phyloP scores from a whole-genome alignment of 2,113 vertebrate species.

The Crotophaga sulcirostris region DNA sequence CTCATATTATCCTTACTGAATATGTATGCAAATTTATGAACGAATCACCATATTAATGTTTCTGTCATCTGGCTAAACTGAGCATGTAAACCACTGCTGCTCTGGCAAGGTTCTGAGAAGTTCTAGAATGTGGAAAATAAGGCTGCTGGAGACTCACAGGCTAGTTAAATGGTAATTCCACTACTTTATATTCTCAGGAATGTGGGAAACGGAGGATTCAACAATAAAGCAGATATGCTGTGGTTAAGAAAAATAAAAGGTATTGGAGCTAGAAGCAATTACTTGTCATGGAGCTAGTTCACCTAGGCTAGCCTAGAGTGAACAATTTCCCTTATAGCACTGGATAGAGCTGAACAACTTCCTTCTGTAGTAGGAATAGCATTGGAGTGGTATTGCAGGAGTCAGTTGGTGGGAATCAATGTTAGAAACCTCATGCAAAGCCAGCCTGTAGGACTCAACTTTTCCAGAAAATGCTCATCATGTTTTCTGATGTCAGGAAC shows the following conservation, averaged over 20 bases:
- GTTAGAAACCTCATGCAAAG: not conserved
- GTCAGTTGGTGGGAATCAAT: not conserved
- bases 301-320: not conserved
- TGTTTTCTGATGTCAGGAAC: not conserved
- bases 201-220: not conserved
- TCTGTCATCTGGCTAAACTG: not conserved
- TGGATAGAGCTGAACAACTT: not conserved
- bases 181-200: not conserved
- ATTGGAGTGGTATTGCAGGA: not conserved
- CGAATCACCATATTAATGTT: not conserved
- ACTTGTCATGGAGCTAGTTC: not conserved
- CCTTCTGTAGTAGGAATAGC: not conserved
- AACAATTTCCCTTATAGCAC: not conserved
- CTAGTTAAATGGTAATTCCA: not conserved
- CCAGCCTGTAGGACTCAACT: fast-evolving
- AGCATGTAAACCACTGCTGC: not conserved
- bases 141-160: not conserved
- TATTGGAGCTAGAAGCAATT: not conserved
- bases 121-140: not conserved
- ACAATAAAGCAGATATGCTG: not conserved
- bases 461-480: not conserved
- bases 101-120: not conserved
- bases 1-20: not conserved
- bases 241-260: not conserved
- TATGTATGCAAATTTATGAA: not conserved